Conservation (phyloP, 1,140 invertebrate species). For the Stegodyphus dumicola region DNA sequence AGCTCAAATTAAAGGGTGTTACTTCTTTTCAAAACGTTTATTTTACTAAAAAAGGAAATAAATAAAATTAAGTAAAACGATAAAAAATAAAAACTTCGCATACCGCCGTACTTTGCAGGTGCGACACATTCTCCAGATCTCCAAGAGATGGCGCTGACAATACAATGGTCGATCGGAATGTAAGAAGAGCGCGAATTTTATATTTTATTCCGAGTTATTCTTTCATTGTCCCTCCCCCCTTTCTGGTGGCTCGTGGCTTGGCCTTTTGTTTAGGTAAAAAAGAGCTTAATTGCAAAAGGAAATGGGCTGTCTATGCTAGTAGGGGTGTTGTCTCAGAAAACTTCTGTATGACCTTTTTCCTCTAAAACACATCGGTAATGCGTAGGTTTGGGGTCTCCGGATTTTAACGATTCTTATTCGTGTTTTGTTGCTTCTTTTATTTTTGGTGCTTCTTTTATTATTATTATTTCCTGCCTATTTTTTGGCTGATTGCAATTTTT, state of each 20-base stretch:
- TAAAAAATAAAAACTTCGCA: constrained; percentile 1
- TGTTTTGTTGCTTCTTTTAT: constrained; percentile 12
- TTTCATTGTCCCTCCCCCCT: neutral
- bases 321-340: constrained; percentile 51
- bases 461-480: constrained; percentile 3
- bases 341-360: constrained; percentile 43
- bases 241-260: constrained; percentile 36
- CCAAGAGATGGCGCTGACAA: constrained; percentile 45
- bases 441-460: neutral
- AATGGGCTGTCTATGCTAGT: constrained; percentile 39
- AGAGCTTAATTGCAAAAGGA: constrained; percentile 51
- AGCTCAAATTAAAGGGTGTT: constrained; percentile 41
- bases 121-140: constrained; percentile 15
- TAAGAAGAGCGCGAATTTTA: constrained; percentile 16
- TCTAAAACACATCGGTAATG: constrained; percentile 38
- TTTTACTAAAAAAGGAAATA: constrained; percentile 16
- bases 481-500: constrained; percentile 26
- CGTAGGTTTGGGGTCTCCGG: constrained; percentile 40
- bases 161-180: constrained; percentile 9
- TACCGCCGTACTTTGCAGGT: constrained; percentile 3
- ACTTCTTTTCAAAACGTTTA: constrained; percentile 7
- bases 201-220: constrained; percentile 4
- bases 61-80: neutral
- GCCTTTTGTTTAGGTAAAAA: constrained; percentile 52
- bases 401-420: constrained; percentile 33